Base-by-base conservation (phyloP, 2,113 vertebrate genomes). In the Origma solitaria region DNA sequence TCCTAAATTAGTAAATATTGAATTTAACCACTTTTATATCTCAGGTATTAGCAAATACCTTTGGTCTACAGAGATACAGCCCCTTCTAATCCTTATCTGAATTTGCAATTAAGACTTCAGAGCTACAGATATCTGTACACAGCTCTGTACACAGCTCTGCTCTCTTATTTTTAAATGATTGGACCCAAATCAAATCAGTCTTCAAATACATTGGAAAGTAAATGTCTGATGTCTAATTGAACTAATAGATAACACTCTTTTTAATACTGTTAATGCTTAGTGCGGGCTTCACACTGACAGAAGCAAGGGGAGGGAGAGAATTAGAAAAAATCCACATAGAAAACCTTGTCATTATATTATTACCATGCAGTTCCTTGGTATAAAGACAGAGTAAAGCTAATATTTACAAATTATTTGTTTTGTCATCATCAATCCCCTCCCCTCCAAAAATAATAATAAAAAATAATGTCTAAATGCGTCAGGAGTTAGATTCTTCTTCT, bases 81-180 rank as follows among this genome's bases (percentile, higher is more conserved):
- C 89, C 96, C 93, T 95, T 98, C 97, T 98, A 98, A 98, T 97
- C 97, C 97, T 98, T 98, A 98, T 98, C 98, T 97, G 97, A 97
- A 97, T 98, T 97, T 96, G 97, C 98, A 98, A 98, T 98, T 98
- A 98, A 98, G 97, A 98, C 98, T 98, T 98, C 98, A 98, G 97
- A 98, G 97, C 95, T 89, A 91, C 95, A 96, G 97, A 97, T 97
- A 98, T 97, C 98, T 96, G 95, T 95, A 97, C 82, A 96, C 94
- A 91, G 96, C 86, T 94, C 96, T 96, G 90, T 96, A 95, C 92
- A 93, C 94, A 90, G 95, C 82, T 97, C 95, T 95, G 92, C 96
- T 97, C 95, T 97, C 97, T 97, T 97, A 93, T 97, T 97, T 98
- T 97, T 97, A 98, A 98, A 97, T 92, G 89, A 96, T 77, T 97